Evolutionary conservation across 2,888 invertebrate genomes (phyloP).

Genomic region (Drosophila aldrichi): DNA sequence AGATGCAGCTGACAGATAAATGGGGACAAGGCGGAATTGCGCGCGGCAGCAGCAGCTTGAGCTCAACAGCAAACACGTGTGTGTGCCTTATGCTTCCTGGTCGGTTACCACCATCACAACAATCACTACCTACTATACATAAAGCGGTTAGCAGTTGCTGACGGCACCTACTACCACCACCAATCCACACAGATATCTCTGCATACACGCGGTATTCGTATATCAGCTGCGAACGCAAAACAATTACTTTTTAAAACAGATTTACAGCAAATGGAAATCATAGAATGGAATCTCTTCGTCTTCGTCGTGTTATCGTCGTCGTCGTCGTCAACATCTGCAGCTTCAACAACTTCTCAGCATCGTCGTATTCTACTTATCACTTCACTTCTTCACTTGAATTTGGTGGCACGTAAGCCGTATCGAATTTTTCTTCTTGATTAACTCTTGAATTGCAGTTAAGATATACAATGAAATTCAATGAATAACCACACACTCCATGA

Average conservation of each 20-base stretch:
- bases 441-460: conserved; percentile 59
- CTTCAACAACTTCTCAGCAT: conserved; percentile 14
- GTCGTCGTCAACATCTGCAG: conserved; percentile 18
- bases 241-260: conserved; percentile 72
- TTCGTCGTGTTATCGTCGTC: conserved; percentile 24
- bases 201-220: conserved; percentile 76
- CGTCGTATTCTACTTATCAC: conserved; percentile 26
- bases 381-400: conserved; percentile 20
- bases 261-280: conserved; percentile 62
- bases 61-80: conserved; percentile 73
- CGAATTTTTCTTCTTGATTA: conserved; percentile 56
- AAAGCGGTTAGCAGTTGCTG: conserved; percentile 74
- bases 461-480: conserved; percentile 19
- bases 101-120: conserved; percentile 51
- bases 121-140: conserved; percentile 73
- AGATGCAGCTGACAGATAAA: conserved; percentile 61
- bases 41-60: conserved; percentile 73
- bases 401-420: conserved; percentile 62
- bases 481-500: conserved; percentile 10
- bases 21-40: conserved; percentile 80
- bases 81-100: conserved; percentile 42
- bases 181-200: conserved; percentile 67
- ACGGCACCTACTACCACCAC: conserved; percentile 58
- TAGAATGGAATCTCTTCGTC: conserved; percentile 3
- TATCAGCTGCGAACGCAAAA: conserved; percentile 80